Evolutionary conservation across 2,888 invertebrate species (phyloP), one percentile per base, ranked within the genome.

Genomic region (Eupithecia vulgata): DNA sequence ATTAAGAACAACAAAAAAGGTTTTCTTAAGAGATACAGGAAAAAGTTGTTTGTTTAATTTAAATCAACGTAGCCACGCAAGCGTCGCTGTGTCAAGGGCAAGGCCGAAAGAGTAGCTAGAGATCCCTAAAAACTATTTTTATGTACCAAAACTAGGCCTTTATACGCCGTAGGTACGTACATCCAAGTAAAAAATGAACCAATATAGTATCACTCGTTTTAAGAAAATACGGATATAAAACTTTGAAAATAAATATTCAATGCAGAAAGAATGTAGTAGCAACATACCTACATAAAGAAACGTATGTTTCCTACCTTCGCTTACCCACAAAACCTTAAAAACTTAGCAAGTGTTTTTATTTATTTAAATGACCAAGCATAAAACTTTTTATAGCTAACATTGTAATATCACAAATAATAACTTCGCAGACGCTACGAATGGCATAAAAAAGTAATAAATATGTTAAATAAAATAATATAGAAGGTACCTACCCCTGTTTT

Each of bases 401-500:
- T 21, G 12, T 21, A 52, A 59, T 25, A 40, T 21, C 7, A 25
- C 40, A 25, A 59, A 59, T 30, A 59, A 59, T 30, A 68, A 73
- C 77, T 78, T 79, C 67, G 76, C 79, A 76, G 67, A 80, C 79
- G 81, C 81, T 77, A 52, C 74, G 17, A 75, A 73, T 76, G 67
- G 76, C 75, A 72, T 37, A 73, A 71, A 35, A 73, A 45, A 62
- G 21, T 21, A 67, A 66, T 21, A 57, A 25, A 67, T 70, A 74
- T 68, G 67, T 74, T 80, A 77, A 72, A 66, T 67, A 79, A 85
- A 89, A 89, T 70, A 80, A 90, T 25, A 13, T 17, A 61, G 2
- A 34, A 3, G 17, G 21, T 25, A 25, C 57, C n/a, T 59, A 59
- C 90, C 89, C 71, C 83, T 15, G 83, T 59, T 84, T 88, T 90